These are phyloP conservation scores for Pseudorasbora parva DNA, from an alignment of 2,113 vertebrate species.

Conservation along the genomic window DNA sequence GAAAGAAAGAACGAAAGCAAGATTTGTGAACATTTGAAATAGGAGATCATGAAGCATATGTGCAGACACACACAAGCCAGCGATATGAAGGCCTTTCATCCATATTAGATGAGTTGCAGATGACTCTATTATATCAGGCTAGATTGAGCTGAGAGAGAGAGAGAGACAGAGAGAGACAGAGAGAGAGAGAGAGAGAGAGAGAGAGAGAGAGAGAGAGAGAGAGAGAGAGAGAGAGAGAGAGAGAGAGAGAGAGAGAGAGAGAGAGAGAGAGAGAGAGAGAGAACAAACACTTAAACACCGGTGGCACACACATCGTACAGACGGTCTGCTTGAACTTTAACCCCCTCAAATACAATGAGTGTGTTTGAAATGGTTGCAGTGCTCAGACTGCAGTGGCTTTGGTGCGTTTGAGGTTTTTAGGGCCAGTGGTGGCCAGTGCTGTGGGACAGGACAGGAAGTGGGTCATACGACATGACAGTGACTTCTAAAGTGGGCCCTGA, in stretches of 20 bases:
- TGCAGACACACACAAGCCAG: constrained; percentile 43
- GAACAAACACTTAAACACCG: constrained; percentile 13
- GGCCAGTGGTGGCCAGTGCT: constrained; percentile 45
- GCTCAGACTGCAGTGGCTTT: constrained; percentile 32
- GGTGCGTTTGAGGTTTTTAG: constrained; percentile 46
- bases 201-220: neutral
- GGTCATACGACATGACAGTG: constrained; percentile 66
- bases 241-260: neutral
- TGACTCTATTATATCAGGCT: constrained; percentile 78
- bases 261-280: neutral
- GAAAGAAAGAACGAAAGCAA: constrained; percentile 40
- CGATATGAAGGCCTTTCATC: constrained; percentile 70
- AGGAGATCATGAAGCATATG: constrained; percentile 1
- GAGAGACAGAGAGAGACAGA: neutral
- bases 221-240: neutral
- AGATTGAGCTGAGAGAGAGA: constrained; percentile 45
- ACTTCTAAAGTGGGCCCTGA: constrained; percentile 48
- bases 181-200: neutral
- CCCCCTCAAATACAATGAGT: constrained; percentile 4
- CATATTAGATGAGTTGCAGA: constrained; percentile 76
- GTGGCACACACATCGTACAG: neutral
- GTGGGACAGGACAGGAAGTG: constrained; percentile 62
- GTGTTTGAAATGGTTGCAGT: neutral
- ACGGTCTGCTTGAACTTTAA: neutral
- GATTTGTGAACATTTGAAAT: too few relatives aligned